A percentile compares a stretch with the other conserved stretches of the same genome.
phyloP scores from a whole-genome alignment of 1,140 invertebrate species.

The Atta cephalotes region DNA sequence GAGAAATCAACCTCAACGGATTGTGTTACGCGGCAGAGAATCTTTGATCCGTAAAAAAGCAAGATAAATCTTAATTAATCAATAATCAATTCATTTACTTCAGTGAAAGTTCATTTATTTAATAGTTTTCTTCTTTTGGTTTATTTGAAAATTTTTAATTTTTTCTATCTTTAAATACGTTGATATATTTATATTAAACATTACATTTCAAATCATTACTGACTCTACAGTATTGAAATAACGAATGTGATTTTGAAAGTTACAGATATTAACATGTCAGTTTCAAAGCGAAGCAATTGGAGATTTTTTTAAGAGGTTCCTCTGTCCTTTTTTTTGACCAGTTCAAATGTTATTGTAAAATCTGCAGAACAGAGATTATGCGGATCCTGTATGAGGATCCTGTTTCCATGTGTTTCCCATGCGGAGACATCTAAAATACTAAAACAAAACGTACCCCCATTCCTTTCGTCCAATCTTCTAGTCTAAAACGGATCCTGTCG shows the following conservation, averaged over 20 bases:
- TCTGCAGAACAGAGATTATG: slow-evolving; percentile 64
- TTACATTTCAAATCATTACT: not conserved
- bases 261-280: not conserved
- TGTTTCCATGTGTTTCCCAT: slow-evolving; percentile 80
- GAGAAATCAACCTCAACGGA: slow-evolving; percentile 83
- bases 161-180: not conserved
- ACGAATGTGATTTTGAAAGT: not conserved
- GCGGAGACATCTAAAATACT: slow-evolving; percentile 81
- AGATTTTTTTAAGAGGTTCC: not conserved
- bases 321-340: slow-evolving; percentile 13
- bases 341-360: slow-evolving; percentile 73
- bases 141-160: not conserved
- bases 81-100: slow-evolving; percentile 11
- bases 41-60: slow-evolving; percentile 35
- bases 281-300: not conserved
- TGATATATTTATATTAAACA: not conserved
- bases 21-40: slow-evolving; percentile 79
- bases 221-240: not conserved
- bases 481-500: slow-evolving; percentile 78
- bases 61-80: not conserved
- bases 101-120: not conserved
- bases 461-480: slow-evolving; percentile 46
- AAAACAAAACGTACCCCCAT: slow-evolving; percentile 80
- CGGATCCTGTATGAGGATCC: slow-evolving; percentile 41
- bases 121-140: not conserved